Percentiles rank a stretch among this genome's conserved stretches.
phyloP scores from a whole-genome alignment of 1,140 invertebrate species.

The Drosophila pseudoobscura region DNA sequence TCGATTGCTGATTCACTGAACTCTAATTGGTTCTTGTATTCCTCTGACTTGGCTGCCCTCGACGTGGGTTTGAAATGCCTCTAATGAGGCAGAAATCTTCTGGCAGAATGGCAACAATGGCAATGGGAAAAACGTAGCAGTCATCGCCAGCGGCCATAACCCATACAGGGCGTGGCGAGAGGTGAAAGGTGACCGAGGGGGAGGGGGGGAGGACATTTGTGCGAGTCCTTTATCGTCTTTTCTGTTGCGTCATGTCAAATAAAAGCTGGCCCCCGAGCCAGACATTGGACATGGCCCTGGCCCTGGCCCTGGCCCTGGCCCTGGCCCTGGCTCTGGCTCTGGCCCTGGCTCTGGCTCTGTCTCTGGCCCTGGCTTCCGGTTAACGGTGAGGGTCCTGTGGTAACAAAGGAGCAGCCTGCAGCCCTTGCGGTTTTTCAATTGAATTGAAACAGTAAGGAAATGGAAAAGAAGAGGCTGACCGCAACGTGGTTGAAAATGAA shows the following conservation, averaged over 20 bases:
- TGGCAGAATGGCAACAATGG: slow-evolving; percentile 48
- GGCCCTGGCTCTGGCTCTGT: not conserved
- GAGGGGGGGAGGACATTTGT: slow-evolving; percentile 63
- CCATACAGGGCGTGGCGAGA: slow-evolving; percentile 35
- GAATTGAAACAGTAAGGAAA: slow-evolving; percentile 9
- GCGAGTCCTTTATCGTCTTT: slow-evolving; percentile 34
- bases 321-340: not conserved
- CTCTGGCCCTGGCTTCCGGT: slow-evolving; percentile 63
- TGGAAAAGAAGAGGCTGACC: slow-evolving; percentile 29
- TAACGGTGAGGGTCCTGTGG: slow-evolving; percentile 5
- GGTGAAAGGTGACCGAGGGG: slow-evolving; percentile 43
- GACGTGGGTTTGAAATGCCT: slow-evolving; percentile 12
- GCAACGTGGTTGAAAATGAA: slow-evolving; percentile 47
- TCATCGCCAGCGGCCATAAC: slow-evolving; percentile 65
- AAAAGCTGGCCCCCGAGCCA: slow-evolving; percentile 55
- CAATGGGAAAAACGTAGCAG: slow-evolving; percentile 36
- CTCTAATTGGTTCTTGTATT: not conserved
- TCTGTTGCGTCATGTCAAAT: slow-evolving; percentile 80
- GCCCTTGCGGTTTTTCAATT: slow-evolving; percentile 62
- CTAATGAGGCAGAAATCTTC: slow-evolving; percentile 49
- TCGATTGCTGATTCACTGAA: too few relatives aligned
- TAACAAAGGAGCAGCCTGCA: slow-evolving; percentile 38
- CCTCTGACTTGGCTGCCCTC: not conserved
- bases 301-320: slow-evolving; percentile 14
- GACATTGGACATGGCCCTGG: slow-evolving; percentile 53